Percentiles rank a stretch among this genome's conserved stretches.
These are phyloP conservation scores for Cryptomyrus ogoouensis DNA, from an alignment of 2,113 vertebrate species.

Conservation along the genomic window DNA sequence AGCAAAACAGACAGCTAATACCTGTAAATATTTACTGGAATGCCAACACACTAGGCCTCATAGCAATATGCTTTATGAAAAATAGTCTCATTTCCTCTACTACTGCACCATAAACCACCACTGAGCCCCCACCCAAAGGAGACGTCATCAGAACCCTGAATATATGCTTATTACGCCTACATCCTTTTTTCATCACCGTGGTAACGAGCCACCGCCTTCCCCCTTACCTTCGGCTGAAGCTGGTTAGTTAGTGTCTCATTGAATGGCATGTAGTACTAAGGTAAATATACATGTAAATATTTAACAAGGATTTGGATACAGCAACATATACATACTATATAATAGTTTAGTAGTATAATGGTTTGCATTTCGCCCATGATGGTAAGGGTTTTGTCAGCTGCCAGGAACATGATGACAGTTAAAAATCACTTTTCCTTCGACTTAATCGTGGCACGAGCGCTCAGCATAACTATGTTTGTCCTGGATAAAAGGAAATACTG, in stretches of 20 bases:
- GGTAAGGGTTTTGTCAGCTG: not conserved
- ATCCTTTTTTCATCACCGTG: not conserved
- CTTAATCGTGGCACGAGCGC: not conserved
- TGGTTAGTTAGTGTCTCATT: not conserved
- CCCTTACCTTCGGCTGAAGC: not conserved
- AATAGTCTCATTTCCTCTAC: not conserved
- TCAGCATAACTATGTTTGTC: not conserved
- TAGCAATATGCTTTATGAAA: not conserved
- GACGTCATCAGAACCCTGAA: not conserved
- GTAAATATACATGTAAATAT: not conserved
- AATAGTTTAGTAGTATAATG: not conserved
- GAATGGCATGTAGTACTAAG: not conserved
- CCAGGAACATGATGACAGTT: not conserved
- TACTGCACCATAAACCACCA: not conserved
- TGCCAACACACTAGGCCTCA: not conserved
- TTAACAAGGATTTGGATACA: not conserved
- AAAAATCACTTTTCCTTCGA: not conserved
- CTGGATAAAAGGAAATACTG: not conserved
- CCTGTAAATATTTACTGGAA: not conserved
- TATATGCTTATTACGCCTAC: not conserved
- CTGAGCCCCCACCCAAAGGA: not conserved
- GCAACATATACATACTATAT: not conserved
- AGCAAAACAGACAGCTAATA: not conserved
- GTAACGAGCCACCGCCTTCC: not conserved
- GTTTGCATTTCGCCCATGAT: not conserved